A percentile compares a stretch with the other conserved stretches of the same genome.
phyloP scores from a whole-genome alignment of 2,888 invertebrate genomes.

The Unio delphinus region DNA sequence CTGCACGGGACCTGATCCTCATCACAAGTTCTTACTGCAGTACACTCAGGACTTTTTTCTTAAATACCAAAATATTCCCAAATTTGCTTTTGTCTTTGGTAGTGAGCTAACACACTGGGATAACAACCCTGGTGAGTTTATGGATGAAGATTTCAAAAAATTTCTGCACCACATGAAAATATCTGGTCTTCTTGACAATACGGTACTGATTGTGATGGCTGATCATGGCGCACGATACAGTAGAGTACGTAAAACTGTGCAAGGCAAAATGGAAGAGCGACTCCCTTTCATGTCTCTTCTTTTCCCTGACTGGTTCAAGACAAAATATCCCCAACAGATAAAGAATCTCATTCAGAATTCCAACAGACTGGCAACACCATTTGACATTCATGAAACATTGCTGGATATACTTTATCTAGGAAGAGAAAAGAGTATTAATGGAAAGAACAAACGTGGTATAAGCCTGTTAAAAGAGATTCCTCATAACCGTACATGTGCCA shows the following conservation, averaged over 20 bases:
- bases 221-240: slow-evolving; percentile 67
- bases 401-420: slow-evolving; percentile 60
- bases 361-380: slow-evolving; percentile 59
- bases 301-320: slow-evolving; percentile 55
- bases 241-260: slow-evolving; percentile 53
- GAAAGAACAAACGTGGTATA: slow-evolving; percentile 37
- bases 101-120: slow-evolving; percentile 62
- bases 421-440: slow-evolving; percentile 1
- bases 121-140: slow-evolving; percentile 63
- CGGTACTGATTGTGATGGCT: slow-evolving; percentile 60
- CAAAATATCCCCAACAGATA: slow-evolving; percentile 37
- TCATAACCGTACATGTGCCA: slow-evolving; percentile 55
- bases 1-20: slow-evolving; percentile 59
- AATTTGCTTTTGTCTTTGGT: slow-evolving; percentile 62
- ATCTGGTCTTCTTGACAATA: slow-evolving; percentile 55
- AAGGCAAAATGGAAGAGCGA: slow-evolving; percentile 66
- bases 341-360: slow-evolving; percentile 52
- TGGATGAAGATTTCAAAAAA: slow-evolving; percentile 56
- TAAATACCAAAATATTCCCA: slow-evolving; percentile 55
- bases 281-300: slow-evolving; percentile 63
- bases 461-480: slow-evolving; percentile 60
- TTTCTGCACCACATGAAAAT: slow-evolving; percentile 48
- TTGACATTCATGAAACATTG: slow-evolving; percentile 65
- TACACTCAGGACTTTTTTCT: slow-evolving; percentile 62
- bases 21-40: slow-evolving; percentile 58